Percentiles rank a stretch among this genome's conserved stretches.
Evolutionary conservation across 2,113 vertebrate genomes (phyloP).

Genomic region (Protobothrops flavoviridis): DNA sequence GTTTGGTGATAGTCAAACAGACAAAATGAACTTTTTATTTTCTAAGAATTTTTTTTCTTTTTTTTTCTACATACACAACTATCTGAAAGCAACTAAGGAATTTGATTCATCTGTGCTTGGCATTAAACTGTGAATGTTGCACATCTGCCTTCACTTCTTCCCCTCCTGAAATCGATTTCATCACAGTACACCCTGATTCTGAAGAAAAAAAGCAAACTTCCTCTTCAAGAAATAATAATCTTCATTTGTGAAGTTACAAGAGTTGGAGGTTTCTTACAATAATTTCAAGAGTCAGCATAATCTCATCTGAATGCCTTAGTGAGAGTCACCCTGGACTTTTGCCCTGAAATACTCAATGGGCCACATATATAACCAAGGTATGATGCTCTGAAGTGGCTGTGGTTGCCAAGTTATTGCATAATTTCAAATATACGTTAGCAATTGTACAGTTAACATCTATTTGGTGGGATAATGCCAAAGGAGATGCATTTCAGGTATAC

Average conservation of each 20-base stretch:
- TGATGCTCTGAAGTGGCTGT: slow-evolving; percentile 63
- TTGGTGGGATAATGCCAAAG: slow-evolving; percentile 42
- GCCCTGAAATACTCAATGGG: slow-evolving; percentile 58
- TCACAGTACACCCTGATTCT: slow-evolving; percentile 62
- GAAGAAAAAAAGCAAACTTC: slow-evolving; percentile 68
- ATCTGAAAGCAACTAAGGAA: slow-evolving; percentile 83
- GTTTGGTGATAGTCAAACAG: slow-evolving; percentile 76
- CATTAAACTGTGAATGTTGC: slow-evolving; percentile 84
- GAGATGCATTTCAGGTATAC: slow-evolving; percentile 22
- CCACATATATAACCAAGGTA: slow-evolving; percentile 51
- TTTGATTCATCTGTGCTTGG: slow-evolving; percentile 82
- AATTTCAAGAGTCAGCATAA: slow-evolving; percentile 67
- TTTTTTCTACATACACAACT: slow-evolving; percentile 84
- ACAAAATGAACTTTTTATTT: slow-evolving; percentile 82
- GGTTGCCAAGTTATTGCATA: slow-evolving; percentile 67
- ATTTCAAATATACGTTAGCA: slow-evolving; percentile 53
- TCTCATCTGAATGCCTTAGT: slow-evolving; percentile 73
- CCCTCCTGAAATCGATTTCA: slow-evolving; percentile 71
- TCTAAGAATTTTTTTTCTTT: slow-evolving; percentile 80
- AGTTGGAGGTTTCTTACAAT: slow-evolving; percentile 50
- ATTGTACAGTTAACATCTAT: slow-evolving; percentile 43
- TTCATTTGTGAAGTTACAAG: slow-evolving; percentile 65
- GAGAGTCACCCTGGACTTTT: slow-evolving; percentile 67
- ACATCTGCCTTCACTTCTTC: slow-evolving; percentile 76
- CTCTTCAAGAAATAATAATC: slow-evolving; percentile 66